A percentile compares a stretch with the other conserved stretches of the same genome.
phyloP scores from a whole-genome alignment of 2,888 invertebrate species.

The Xanthorhoe designata region DNA sequence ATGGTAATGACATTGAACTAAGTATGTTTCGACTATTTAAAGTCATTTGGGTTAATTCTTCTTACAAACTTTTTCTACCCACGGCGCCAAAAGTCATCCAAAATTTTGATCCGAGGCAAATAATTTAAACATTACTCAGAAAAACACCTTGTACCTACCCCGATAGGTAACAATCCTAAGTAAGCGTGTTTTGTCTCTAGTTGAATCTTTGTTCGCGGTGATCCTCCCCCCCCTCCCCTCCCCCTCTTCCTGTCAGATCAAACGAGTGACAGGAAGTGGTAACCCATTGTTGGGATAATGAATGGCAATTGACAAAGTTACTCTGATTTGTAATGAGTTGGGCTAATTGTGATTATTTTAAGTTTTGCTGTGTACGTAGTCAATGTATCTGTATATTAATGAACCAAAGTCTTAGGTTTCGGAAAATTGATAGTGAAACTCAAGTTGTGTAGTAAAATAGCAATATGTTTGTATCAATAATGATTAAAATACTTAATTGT shows the following conservation, averaged over 20 bases:
- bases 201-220: conserved; percentile 75
- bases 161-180: conserved; percentile 71
- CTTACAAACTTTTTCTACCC: too few species aligned
- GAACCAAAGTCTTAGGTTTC: too few species aligned
- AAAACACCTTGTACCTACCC: conserved; percentile 53
- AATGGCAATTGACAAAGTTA: conserved; percentile 39
- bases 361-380: neutral
- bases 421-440: too few species aligned
- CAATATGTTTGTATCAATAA: too few species aligned
- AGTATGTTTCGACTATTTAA: too few species aligned
- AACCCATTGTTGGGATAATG: conserved; percentile 54
- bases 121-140: neutral
- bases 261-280: conserved; percentile 60
- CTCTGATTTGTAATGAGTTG: conserved; percentile 23
- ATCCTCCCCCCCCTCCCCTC: conserved; percentile 47
- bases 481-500: too few species aligned
- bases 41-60: too few species aligned
- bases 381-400: too few species aligned
- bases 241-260: conserved; percentile 65
- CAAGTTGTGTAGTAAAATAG: too few species aligned
- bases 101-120: too few species aligned
- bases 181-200: conserved; percentile 79
- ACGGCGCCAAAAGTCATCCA: too few species aligned
- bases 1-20: too few species aligned
- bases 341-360: conserved; percentile 1